Conservation (phyloP, 2,113 vertebrate species). For the Seriola rivoliana region DNA sequence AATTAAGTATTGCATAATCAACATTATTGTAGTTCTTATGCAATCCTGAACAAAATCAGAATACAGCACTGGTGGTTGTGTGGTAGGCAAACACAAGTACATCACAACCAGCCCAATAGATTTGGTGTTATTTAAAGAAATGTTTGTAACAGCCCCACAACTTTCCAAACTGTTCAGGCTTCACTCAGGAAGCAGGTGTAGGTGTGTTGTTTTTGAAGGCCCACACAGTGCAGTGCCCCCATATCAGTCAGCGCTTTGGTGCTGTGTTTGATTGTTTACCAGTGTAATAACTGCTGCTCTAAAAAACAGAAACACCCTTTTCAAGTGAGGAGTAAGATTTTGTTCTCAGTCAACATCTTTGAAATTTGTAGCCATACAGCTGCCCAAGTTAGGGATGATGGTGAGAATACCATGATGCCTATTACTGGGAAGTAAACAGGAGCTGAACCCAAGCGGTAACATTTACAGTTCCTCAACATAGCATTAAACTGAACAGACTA, state of each 20-base stretch:
- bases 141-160: conserved; percentile 15
- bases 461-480: too few species aligned
- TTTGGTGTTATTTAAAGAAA: conserved; percentile 46
- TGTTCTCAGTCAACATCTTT: not conserved
- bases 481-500: too few species aligned
- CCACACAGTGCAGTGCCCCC: conserved; percentile 53
- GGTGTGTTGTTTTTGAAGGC: conserved; percentile 54
- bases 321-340: not conserved
- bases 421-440: not conserved
- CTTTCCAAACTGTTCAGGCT: conserved; percentile 37
- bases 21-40: not conserved
- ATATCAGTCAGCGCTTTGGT: conserved; percentile 30
- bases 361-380: not conserved
- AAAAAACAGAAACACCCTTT: conserved; percentile 21
- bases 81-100: not conserved
- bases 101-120: not conserved
- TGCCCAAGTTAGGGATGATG: not conserved
- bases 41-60: not conserved
- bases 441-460: not conserved
- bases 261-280: conserved; percentile 40
- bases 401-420: not conserved
- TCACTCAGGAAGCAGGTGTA: conserved; percentile 49
- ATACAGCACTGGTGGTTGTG: not conserved
- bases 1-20: not conserved
- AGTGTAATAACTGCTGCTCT: conserved; percentile 16